Evolutionary conservation across 2,888 invertebrate genomes (phyloP), one percentile per base, ranked within the genome.

Genomic region (Thelaira solivaga): DNA sequence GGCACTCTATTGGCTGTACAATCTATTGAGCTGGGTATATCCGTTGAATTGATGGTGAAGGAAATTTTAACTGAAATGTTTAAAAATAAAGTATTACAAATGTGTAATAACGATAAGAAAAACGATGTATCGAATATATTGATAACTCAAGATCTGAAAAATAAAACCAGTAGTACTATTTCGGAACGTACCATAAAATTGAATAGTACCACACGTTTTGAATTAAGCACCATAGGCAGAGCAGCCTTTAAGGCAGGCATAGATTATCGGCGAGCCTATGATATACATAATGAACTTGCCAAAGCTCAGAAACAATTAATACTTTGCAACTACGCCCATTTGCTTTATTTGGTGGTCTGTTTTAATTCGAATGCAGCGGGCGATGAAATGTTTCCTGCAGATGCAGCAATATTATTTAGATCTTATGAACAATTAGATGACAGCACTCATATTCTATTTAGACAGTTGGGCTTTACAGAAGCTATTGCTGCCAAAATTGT

Each of bases 181-280:
- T 22, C 78, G 5, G 83, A 83, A 29, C 85, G 86, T 0, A 84
- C 85, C 1, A 72, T 88, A 24, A 77, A 86, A n/a, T 83, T 89
- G n/a, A 85, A 86, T 7, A 88, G 84, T 64, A 86, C 90, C 36
- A 91, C 90, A 10, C 87, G 89, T 49, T 89, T 94, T 16, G 87
- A 90, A 47, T 90, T 94, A 34, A 94, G 93, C 81, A 89, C 90
- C 80, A 89, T 97, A 26, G 97, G 97, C 10, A 91, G 89, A 80
- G 96, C 97, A 2, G 94, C 96, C 24, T 95, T 96, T 83, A 95
- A 94, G 91, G 96, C 95, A n/a, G 94, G 94, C 72, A 92, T 98
- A 80, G 94, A 95, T 81, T 90, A 96, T 53, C 90, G 92, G 10
- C 90, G 91, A 55, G 94, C 96, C 0, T 91, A 92, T 81, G 90